Base-by-base conservation (phyloP, 1,140 invertebrate genomes). In the Proctacanthus coquilletti region DNA sequence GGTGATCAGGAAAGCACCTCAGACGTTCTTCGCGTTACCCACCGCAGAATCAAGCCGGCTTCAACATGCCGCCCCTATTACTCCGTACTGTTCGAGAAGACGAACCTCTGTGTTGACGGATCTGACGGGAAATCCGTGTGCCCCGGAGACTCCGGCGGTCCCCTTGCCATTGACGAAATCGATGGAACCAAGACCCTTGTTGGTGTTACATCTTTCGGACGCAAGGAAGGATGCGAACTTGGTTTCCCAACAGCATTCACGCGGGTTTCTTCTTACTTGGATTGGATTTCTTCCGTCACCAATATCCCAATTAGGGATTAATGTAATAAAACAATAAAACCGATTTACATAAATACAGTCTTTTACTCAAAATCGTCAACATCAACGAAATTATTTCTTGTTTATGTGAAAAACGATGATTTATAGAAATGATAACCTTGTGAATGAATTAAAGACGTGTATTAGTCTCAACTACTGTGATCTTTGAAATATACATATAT, bases 151-250 rank as follows among this genome's bases (percentile, higher is more conserved):
- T 59, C 57, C 32, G 60, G 34, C 2, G 18, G 34, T 21, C 34
- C 34, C 10, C 13, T 35, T 10, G 18, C 18, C 5, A 20, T 18
- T 5, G 20, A 21, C 14, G 5, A 17, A 8, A 20, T n/a, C 5
- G 14, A 13, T 17, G 34, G 34, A 10, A 11, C 14, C 5, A 35
- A 17, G 1, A 18, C 18, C 6, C 18, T 73, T 2, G 45, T 68
- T 21, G 72, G 72, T 0, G 52, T 75, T 3, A 72, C 70, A 2
- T 74, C 72, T 1, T 74, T 73, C 47, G 72, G 71, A 1, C 61
- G 59, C 29, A 46, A 50, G 8, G 74, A 72, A 47, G 71, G 62
- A 0, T 70, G 66, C 43, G 39, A 54, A 20, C 51, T 51, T 1
- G 55, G 64, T 13, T 46, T 51, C 13, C 67, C 74, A 1, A 71